phyloP scores from a whole-genome alignment of 1,140 invertebrate species.

The Riptortus pedestris region DNA sequence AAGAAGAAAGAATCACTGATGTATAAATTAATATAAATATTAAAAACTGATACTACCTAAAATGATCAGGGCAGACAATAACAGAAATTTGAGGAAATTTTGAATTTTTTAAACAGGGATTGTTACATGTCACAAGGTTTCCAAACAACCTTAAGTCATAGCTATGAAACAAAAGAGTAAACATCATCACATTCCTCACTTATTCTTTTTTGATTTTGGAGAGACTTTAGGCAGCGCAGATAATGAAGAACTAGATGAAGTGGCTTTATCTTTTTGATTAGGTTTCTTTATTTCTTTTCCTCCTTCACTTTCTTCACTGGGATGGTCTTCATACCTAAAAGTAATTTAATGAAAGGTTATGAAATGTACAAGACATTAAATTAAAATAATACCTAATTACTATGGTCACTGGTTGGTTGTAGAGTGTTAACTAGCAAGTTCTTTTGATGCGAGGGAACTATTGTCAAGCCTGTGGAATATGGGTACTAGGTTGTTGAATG shows the following conservation, averaged over 20 bases:
- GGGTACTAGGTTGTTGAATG: neutral
- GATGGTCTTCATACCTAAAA: conserved; percentile 31
- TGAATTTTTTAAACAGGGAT: too few relatives aligned
- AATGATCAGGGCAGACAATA: too few relatives aligned
- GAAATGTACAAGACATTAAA: neutral
- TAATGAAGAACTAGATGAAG: neutral
- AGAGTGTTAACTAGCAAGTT: neutral
- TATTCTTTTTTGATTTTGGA: conserved; percentile 6
- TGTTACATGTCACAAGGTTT: too few relatives aligned
- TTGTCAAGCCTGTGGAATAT: neutral
- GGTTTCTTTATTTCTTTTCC: neutral
- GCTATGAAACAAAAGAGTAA: too few relatives aligned
- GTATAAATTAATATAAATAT: too few relatives aligned
- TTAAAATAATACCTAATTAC: neutral
- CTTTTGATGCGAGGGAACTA: neutral
- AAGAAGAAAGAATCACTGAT: too few relatives aligned
- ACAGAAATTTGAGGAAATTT: too few relatives aligned
- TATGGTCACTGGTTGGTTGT: neutral
- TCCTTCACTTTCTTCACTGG: conserved; percentile 20
- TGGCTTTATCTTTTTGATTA: conserved; percentile 1
- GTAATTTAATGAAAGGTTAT: neutral
- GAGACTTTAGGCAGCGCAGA: neutral
- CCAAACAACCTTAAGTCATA: too few relatives aligned
- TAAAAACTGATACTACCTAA: too few relatives aligned
- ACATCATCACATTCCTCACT: too few relatives aligned